A percentile compares a stretch with the other conserved stretches of the same genome.
Evolutionary conservation across 2,888 invertebrate species (phyloP).

Genomic region (Hermaeophaga mercurialis): DNA sequence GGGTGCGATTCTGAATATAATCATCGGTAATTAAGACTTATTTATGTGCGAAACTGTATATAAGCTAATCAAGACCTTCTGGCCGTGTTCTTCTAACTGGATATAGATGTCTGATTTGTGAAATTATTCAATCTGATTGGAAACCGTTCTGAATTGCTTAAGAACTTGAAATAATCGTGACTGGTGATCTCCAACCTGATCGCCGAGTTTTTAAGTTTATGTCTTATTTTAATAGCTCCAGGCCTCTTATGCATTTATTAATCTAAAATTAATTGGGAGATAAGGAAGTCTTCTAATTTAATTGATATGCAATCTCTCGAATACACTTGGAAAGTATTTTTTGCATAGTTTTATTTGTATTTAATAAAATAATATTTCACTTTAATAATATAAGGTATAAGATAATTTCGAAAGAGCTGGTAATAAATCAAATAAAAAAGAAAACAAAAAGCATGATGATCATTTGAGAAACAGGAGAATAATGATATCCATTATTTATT

Average conservation of each 20-base stretch:
- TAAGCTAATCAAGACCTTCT: constrained; percentile 7
- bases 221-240: constrained; percentile 3
- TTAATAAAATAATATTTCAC: too few relatives aligned
- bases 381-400: too few relatives aligned
- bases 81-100: constrained; percentile 13
- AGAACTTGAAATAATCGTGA: constrained; percentile 21
- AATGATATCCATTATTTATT: too few relatives aligned
- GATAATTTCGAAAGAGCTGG: too few relatives aligned
- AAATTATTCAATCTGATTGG: constrained; percentile 27
- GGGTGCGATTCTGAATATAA: not conserved
- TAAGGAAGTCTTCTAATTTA: too few relatives aligned
- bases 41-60: constrained; percentile 26
- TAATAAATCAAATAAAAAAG: too few relatives aligned
- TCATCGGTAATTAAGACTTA: constrained; percentile 18
- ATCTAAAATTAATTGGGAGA: constrained; percentile 4
- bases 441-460: too few relatives aligned
- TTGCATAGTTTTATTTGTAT: too few relatives aligned
- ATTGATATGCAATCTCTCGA: too few relatives aligned
- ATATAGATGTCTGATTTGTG: constrained; percentile 27
- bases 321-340: too few relatives aligned
- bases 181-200: constrained; percentile 15
- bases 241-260: constrained; percentile 1
- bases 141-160: constrained; percentile 24
- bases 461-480: too few relatives aligned
- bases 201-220: not conserved